phyloP scores from a whole-genome alignment of 2,888 invertebrate genomes.

The Cheilosia vulpina region DNA sequence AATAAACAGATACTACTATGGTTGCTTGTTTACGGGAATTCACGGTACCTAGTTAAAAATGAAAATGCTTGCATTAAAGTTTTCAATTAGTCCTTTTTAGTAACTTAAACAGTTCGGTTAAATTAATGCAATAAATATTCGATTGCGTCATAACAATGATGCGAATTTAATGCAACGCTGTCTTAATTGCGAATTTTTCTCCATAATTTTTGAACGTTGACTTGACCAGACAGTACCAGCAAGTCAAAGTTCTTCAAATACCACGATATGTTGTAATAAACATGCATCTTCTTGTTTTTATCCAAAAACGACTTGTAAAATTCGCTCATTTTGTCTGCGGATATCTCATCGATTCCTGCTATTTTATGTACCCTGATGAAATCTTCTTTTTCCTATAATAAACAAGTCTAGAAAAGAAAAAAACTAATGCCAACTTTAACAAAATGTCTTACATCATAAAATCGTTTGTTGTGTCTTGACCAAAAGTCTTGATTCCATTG shows the following conservation, averaged over 20 bases:
- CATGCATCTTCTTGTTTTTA: slow-evolving; percentile 90
- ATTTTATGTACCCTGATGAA: slow-evolving; percentile 85
- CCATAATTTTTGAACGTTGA: slow-evolving; percentile 84
- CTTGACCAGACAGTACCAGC: slow-evolving; percentile 86
- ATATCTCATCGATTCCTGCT: slow-evolving; percentile 85
- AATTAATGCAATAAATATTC: no score
- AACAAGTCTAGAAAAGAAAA: slow-evolving; percentile 32
- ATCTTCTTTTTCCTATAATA: slow-evolving; percentile 85
- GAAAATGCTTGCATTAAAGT: no score
- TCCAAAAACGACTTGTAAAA: slow-evolving; percentile 94
- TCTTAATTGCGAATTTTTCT: slow-evolving; percentile 38
- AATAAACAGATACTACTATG: no score
- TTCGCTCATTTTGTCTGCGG: slow-evolving; percentile 93
- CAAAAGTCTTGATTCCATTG: slow-evolving; percentile 94
- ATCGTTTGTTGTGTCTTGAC: slow-evolving; percentile 90
- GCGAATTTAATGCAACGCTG: neutral
- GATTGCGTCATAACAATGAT: no score
- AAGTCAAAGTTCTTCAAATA: slow-evolving; percentile 90
- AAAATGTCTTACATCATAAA: slow-evolving; percentile 86
- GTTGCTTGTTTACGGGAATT: no score
- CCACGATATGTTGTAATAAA: slow-evolving; percentile 92
- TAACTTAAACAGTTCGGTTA: no score
- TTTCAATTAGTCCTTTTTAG: no score
- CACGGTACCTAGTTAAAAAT: no score
- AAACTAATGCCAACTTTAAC: slow-evolving; percentile 8